Conservation (phyloP, 2,797 vertebrate species). For the Sibirionetta formosa region DNA sequence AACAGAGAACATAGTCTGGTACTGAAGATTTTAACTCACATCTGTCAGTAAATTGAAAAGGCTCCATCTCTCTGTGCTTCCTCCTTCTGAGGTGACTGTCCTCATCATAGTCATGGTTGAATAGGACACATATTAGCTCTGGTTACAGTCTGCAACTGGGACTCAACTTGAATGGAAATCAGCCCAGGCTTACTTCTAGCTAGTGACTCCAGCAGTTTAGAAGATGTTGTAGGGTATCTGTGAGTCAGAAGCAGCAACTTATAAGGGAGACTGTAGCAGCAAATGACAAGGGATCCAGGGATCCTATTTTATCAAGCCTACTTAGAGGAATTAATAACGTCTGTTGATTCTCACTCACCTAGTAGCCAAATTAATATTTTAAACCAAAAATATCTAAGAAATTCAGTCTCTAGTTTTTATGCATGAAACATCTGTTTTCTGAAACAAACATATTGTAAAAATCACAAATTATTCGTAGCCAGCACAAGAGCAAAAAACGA, state of each 20-base stretch:
- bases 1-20: neutral
- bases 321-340: neutral
- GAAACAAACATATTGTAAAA: conserved; percentile 17
- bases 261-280: neutral
- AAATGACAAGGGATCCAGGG: neutral
- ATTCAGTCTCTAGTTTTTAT: neutral
- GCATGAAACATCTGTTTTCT: neutral
- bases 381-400: neutral
- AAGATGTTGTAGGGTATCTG: neutral
- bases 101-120: neutral
- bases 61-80: neutral
- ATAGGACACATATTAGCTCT: neutral
- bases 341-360: neutral
- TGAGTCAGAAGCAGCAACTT: neutral
- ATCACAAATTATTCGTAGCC: neutral
- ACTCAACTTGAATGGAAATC: neutral
- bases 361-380: conserved; percentile 9
- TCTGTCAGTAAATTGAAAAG: neutral
- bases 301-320: neutral
- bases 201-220: neutral
- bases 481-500: neutral
- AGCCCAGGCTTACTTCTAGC: neutral
- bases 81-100: neutral
- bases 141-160: neutral
- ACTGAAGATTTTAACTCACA: neutral